A percentile compares a stretch with the other conserved stretches of the same genome.
Conservation (phyloP, 1,140 invertebrate species). For the Metaphire vulgaris region DNA sequence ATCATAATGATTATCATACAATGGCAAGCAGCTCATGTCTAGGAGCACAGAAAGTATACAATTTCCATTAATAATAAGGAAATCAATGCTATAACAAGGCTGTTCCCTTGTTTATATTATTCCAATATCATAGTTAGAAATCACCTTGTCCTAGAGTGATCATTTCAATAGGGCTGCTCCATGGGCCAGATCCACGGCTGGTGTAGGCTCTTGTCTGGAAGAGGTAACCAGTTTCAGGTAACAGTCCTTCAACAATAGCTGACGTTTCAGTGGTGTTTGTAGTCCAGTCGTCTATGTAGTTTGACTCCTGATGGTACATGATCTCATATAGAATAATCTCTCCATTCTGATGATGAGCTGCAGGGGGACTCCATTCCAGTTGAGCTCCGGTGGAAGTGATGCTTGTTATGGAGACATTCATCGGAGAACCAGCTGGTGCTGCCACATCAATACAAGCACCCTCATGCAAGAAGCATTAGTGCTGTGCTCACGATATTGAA, state of each 20-base stretch:
- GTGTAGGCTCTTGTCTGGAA: constrained; percentile 89
- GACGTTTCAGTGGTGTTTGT: constrained; percentile 72
- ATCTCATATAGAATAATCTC: constrained; percentile 86
- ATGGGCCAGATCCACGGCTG: constrained; percentile 77
- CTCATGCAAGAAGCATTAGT: too few relatives aligned
- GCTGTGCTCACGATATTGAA: too few relatives aligned
- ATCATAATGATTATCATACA: too few relatives aligned
- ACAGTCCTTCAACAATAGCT: constrained; percentile 78
- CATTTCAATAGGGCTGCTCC: constrained; percentile 73
- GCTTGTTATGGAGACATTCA: constrained; percentile 52
- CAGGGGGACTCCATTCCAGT: constrained; percentile 74
- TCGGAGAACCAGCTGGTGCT: constrained; percentile 53
- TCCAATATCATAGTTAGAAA: too few relatives aligned
- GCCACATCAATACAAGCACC: too few relatives aligned
- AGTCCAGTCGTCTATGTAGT: constrained; percentile 70
- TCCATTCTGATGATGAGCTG: constrained; percentile 79
- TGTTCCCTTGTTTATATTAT: too few relatives aligned
- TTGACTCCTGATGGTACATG: constrained; percentile 81
- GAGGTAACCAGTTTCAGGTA: constrained; percentile 91
- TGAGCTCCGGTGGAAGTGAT: constrained; percentile 42
- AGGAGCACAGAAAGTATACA: too few relatives aligned
- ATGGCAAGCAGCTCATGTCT: too few relatives aligned
- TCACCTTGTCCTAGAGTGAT: constrained; percentile 61
- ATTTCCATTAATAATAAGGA: too few relatives aligned
- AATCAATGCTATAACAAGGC: too few relatives aligned